phyloP scores from a whole-genome alignment of 2,113 vertebrate species.

The Triplophysa tibetana region DNA sequence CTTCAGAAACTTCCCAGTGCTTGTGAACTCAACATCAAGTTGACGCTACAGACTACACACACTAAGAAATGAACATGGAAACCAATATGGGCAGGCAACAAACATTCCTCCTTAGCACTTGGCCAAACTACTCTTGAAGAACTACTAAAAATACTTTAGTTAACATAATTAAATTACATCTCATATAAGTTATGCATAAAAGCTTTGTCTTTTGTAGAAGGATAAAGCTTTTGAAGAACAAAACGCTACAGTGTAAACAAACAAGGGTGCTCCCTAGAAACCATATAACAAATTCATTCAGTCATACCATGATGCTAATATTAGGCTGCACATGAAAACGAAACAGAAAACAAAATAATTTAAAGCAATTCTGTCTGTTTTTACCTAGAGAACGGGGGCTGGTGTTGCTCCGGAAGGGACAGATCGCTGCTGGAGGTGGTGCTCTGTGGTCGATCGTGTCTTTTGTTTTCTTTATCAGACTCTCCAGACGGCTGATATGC shows the following conservation, averaged over 20 bases:
- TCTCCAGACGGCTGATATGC: slow-evolving; percentile 96
- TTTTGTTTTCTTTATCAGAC: slow-evolving; percentile 97
- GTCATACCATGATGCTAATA: too few relatives aligned
- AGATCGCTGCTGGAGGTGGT: slow-evolving; percentile 92
- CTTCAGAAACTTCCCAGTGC: neutral
- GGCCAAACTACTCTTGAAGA: slow-evolving; percentile 13
- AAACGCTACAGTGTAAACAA: neutral
- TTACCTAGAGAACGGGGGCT: slow-evolving; percentile 81
- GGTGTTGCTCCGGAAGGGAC: slow-evolving; percentile 82
- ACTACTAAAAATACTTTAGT: slow-evolving; percentile 15
- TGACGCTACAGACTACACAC: neutral
- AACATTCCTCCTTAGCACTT: slow-evolving; percentile 4
- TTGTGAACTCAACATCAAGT: neutral
- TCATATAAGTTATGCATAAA: neutral
- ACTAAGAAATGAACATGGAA: slow-evolving; percentile 24
- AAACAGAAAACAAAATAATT: too few relatives aligned
- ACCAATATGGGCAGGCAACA: neutral
- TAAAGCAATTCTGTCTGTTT: neutral
- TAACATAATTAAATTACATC: neutral
- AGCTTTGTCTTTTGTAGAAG: neutral
- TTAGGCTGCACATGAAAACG: too few relatives aligned
- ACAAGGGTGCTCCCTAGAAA: neutral
- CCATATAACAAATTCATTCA: too few relatives aligned
- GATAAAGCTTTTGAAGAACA: neutral
- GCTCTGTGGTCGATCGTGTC: slow-evolving; percentile 84